phyloP scores from a whole-genome alignment of 2,888 invertebrate genomes.

The Agrenia bidenticulata region DNA sequence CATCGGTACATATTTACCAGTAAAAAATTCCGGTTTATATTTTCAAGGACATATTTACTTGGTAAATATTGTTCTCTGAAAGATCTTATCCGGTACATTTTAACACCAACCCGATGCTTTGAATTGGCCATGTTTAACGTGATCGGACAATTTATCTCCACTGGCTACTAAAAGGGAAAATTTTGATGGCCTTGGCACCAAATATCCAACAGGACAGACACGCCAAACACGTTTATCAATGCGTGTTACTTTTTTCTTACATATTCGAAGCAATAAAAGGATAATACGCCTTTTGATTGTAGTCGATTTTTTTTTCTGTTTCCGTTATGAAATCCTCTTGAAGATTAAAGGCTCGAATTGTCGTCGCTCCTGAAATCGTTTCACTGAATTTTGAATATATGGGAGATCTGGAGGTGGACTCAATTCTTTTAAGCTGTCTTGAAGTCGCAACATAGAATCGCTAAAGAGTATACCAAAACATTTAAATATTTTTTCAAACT shows the following conservation, averaged over 20 bases:
- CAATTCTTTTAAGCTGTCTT: constrained; percentile 87
- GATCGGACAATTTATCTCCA: not conserved
- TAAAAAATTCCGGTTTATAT: too few relatives aligned
- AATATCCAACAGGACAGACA: too few relatives aligned
- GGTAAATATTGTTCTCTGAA: too few relatives aligned
- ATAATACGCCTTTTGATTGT: constrained; percentile 60
- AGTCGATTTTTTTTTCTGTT: constrained; percentile 61
- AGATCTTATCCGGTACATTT: too few relatives aligned
- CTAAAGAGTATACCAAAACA: constrained; percentile 57
- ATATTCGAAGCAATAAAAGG: constrained; percentile 60
- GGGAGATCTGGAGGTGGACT: constrained; percentile 91
- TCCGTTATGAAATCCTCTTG: constrained; percentile 61
- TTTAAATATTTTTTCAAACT: not conserved
- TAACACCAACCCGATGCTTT: too few relatives aligned
- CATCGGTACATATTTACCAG: too few relatives aligned
- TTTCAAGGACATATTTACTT: too few relatives aligned
- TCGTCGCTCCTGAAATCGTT: constrained; percentile 65
- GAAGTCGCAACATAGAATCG: constrained; percentile 93
- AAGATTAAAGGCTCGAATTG: constrained; percentile 60
- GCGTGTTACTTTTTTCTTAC: too few relatives aligned
- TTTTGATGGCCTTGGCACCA: too few relatives aligned
- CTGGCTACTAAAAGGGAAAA: not conserved
- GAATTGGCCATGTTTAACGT: too few relatives aligned
- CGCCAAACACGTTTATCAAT: too few relatives aligned
- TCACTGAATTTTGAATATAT: constrained; percentile 97